Evolutionary conservation across 2,888 invertebrate species (phyloP).

Genomic region (Drosophila tanythrix): DNA sequence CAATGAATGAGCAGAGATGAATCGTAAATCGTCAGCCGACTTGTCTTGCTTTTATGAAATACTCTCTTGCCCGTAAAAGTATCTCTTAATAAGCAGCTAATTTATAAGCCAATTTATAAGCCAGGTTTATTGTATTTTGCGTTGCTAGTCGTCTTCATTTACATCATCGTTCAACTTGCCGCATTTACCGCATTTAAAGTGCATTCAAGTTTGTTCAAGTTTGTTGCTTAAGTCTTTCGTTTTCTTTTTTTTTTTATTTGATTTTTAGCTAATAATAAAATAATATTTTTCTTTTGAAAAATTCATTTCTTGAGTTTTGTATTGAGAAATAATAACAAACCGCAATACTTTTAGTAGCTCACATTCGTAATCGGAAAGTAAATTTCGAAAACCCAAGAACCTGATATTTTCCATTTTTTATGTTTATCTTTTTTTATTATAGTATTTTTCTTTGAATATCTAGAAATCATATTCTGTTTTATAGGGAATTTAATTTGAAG

Average conservation of each 20-base stretch:
- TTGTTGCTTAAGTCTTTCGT: slow-evolving; percentile 63
- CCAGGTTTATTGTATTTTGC: background rate
- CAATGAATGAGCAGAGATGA: slow-evolving; percentile 35
- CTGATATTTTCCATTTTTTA: background rate
- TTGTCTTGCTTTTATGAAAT: background rate
- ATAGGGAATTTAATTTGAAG: background rate
- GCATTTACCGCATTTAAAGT: slow-evolving; percentile 16
- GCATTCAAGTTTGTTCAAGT: slow-evolving; percentile 27
- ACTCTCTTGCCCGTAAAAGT: background rate
- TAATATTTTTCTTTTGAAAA: background rate
- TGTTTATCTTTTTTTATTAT: background rate
- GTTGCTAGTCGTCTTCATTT: slow-evolving; percentile 15
- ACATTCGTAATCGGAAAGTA: background rate
- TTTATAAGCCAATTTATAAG: slow-evolving; percentile 35
- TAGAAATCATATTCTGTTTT: background rate
- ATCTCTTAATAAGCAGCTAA: slow-evolving; percentile 18
- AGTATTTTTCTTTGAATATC: background rate
- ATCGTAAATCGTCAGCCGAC: slow-evolving; percentile 8
- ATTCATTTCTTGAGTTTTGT: slow-evolving; percentile 15
- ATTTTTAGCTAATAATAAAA: background rate
- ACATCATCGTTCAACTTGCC: slow-evolving; percentile 10
- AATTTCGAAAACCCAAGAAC: background rate
- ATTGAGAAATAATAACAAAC: background rate
- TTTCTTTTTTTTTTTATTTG: slow-evolving; percentile 6
- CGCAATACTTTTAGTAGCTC: background rate